A percentile compares a stretch with the other conserved stretches of the same genome.
Evolutionary conservation across 2,888 invertebrate species (phyloP).

Genomic region (Physocephala rufipes): DNA sequence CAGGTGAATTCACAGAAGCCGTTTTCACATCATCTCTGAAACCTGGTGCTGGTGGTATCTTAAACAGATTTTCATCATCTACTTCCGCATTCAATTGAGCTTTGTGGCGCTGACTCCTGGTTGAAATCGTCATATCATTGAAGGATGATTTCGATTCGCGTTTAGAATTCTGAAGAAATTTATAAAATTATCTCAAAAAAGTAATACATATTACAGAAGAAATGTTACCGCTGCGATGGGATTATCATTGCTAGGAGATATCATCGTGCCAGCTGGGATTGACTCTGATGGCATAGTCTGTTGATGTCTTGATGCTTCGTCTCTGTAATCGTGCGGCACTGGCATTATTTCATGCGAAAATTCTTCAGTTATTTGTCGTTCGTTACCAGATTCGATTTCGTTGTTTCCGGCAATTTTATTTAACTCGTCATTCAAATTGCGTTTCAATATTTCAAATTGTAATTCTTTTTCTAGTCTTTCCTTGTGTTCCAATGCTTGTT

Average conservation of each 20-base stretch:
- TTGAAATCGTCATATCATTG: neutral
- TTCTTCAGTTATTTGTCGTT: neutral
- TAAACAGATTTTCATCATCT: neutral
- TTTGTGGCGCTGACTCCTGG: neutral
- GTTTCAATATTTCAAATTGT: conserved; percentile 46
- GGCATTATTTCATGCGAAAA: neutral
- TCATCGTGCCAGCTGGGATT: too few species aligned
- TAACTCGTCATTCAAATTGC: conserved; percentile 43
- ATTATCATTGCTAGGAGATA: too few species aligned
- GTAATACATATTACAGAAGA: too few species aligned
- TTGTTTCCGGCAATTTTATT: conserved; percentile 4
- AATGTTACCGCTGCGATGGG: too few species aligned
- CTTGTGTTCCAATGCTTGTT: conserved; percentile 42
- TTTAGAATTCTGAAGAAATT: too few species aligned
- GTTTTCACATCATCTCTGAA: conserved; percentile 35
- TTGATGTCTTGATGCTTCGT: neutral
- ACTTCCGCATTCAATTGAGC: neutral
- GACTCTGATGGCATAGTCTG: neutral
- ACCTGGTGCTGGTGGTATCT: conserved; percentile 38
- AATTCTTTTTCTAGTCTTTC: conserved; percentile 49
- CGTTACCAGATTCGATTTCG: neutral
- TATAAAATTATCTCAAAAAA: too few species aligned
- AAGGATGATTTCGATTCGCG: neutral
- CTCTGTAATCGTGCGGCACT: neutral
- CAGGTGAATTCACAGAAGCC: neutral